Evolutionary conservation across 1,140 invertebrate genomes (phyloP).

Genomic region (Galendromus occidentalis): DNA sequence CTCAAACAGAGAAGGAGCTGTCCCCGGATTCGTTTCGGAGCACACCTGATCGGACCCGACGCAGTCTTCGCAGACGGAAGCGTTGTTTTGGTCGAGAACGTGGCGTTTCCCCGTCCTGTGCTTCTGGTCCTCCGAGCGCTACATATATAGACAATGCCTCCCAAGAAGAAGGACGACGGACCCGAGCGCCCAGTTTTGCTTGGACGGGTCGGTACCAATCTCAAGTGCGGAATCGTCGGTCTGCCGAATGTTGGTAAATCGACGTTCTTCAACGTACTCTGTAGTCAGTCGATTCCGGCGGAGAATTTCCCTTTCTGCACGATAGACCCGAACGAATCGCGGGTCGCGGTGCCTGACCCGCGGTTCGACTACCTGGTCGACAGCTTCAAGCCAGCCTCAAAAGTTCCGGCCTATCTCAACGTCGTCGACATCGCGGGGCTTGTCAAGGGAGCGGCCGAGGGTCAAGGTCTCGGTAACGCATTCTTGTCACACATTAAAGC

Average conservation of each 20-base stretch:
- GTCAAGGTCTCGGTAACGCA: slow-evolving; percentile 92
- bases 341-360: slow-evolving; percentile 90
- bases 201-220: slow-evolving; percentile 87
- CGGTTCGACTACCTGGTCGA: slow-evolving; percentile 82
- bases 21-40: slow-evolving; percentile 21
- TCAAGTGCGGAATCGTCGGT: slow-evolving; percentile 88
- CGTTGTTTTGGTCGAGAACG: not conserved
- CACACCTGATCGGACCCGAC: too few relatives aligned
- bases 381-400: slow-evolving; percentile 82
- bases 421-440: slow-evolving; percentile 96
- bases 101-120: not conserved
- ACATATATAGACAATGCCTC: slow-evolving; percentile 43
- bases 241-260: slow-evolving; percentile 95
- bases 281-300: slow-evolving; percentile 81
- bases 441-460: slow-evolving; percentile 91
- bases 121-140: too few relatives aligned
- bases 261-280: slow-evolving; percentile 97
- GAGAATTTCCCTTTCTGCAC: slow-evolving; percentile 99
- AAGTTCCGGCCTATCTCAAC: slow-evolving; percentile 82
- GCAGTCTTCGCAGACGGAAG: too few relatives aligned
- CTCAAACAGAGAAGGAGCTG: slow-evolving; percentile 7
- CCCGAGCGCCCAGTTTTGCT: slow-evolving; percentile 68
- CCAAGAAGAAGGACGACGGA: slow-evolving; percentile 78
- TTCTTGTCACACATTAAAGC: slow-evolving; percentile 96
- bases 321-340: slow-evolving; percentile 98